These are phyloP conservation scores for Synergus gifuensis DNA, from an alignment of 2,888 invertebrate genomes.

Conservation along the genomic window DNA sequence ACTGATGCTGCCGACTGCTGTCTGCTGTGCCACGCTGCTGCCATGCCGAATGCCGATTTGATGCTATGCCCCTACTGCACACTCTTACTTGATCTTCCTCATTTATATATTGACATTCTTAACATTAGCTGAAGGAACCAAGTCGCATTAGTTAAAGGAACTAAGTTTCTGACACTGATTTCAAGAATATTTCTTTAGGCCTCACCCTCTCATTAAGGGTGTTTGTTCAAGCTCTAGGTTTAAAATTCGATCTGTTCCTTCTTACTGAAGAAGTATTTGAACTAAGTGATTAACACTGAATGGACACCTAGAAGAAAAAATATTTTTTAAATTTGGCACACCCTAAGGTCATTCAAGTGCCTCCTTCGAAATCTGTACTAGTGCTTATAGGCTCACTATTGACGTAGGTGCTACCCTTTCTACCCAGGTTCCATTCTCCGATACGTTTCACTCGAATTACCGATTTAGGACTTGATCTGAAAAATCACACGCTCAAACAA, in stretches of 20 bases:
- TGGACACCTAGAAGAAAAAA: too few relatives aligned
- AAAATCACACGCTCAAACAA: constrained; percentile 35
- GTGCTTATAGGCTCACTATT: constrained; percentile 11
- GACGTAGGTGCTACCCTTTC: constrained; percentile 31
- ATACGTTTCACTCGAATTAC: constrained; percentile 40
- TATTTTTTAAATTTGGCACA: background rate
- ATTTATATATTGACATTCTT: background rate
- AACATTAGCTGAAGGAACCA: background rate
- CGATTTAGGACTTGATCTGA: constrained; percentile 42
- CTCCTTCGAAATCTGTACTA: background rate
- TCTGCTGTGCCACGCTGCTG: background rate
- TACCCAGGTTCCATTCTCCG: constrained; percentile 24
- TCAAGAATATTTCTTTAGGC: too few relatives aligned
- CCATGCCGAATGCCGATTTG: background rate
- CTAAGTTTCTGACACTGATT: background rate
- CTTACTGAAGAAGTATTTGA: too few relatives aligned
- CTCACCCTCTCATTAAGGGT: too few relatives aligned
- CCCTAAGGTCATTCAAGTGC: constrained; percentile 3
- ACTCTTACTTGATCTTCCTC: background rate
- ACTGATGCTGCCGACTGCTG: constrained; percentile 12
- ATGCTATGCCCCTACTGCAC: constrained; percentile 3
- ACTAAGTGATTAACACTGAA: too few relatives aligned
- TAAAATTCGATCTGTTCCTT: too few relatives aligned
- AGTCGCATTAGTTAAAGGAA: background rate
- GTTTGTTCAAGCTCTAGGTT: too few relatives aligned